phyloP scores from a whole-genome alignment of 2,113 vertebrate genomes.

The Ornithorhynchus anatinus region DNA sequence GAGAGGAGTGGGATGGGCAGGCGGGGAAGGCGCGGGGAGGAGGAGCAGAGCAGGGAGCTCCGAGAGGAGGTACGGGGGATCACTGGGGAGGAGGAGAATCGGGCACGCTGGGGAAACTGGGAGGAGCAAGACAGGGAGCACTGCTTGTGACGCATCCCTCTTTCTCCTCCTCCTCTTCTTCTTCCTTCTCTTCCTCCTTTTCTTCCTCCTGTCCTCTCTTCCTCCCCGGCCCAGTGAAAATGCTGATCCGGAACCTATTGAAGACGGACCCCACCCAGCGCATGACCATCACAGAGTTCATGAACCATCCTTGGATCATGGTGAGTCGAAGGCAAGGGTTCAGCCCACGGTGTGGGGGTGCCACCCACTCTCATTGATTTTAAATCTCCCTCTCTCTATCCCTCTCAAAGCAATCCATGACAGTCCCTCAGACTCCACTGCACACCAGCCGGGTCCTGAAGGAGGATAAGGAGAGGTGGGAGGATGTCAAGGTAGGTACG shows the following conservation, averaged over 20 bases:
- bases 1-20: no score
- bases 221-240: slow-evolving; percentile 84
- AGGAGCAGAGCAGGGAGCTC: no score
- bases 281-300: slow-evolving; percentile 97
- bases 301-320: slow-evolving; percentile 99
- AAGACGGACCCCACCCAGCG: slow-evolving; percentile 96
- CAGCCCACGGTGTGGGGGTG: background rate
- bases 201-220: no score
- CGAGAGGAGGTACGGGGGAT: no score
- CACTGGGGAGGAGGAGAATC: no score
- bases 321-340: slow-evolving; percentile 58
- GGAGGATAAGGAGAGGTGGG: slow-evolving; percentile 95
- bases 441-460: slow-evolving; percentile 96
- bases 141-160: background rate
- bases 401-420: slow-evolving; percentile 86
- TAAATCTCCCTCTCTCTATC: background rate
- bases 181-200: no score
- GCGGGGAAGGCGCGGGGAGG: no score
- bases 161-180: background rate
- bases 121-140: background rate
- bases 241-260: slow-evolving; percentile 90
- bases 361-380: background rate
- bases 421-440: slow-evolving; percentile 94
- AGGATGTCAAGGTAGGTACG: slow-evolving; percentile 91
- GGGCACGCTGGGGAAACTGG: background rate